phyloP scores from a whole-genome alignment of 2,888 invertebrate species.

The Acanthosoma haemorrhoidale region DNA sequence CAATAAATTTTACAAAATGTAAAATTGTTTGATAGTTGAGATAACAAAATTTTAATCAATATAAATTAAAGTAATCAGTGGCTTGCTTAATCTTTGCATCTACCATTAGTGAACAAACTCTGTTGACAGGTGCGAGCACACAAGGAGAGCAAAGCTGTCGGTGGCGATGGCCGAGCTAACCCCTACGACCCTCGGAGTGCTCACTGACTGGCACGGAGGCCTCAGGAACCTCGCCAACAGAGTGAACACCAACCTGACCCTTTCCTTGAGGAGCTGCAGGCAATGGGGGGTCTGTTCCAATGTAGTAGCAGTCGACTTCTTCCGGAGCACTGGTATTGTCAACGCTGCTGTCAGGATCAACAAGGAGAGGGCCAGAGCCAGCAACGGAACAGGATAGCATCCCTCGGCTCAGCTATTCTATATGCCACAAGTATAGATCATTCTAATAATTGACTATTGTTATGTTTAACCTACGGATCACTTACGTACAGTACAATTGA shows the following conservation, averaged over 20 bases:
- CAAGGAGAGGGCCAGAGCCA: neutral
- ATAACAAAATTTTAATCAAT: too few relatives aligned
- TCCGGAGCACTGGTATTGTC: slow-evolving; percentile 42
- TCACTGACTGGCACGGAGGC: slow-evolving; percentile 45
- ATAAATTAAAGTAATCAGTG: too few relatives aligned
- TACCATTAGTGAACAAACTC: too few relatives aligned
- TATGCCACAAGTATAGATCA: too few relatives aligned
- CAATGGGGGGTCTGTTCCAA: slow-evolving; percentile 59
- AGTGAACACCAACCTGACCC: slow-evolving; percentile 64
- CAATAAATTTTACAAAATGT: too few relatives aligned
- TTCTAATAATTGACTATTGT: too few relatives aligned
- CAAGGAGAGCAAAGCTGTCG: slow-evolving; percentile 43
- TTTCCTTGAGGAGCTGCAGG: slow-evolving; percentile 54
- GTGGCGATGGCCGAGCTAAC: slow-evolving; percentile 72
- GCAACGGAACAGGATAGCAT: neutral
- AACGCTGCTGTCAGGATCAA: slow-evolving; percentile 40
- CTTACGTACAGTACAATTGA: too few relatives aligned
- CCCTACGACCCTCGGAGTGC: slow-evolving; percentile 58
- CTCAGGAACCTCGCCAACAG: slow-evolving; percentile 59
- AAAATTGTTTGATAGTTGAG: too few relatives aligned
- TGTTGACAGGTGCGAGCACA: neutral
- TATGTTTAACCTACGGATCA: too few relatives aligned
- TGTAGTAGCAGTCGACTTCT: slow-evolving; percentile 43
- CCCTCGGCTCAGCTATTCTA: too few relatives aligned
- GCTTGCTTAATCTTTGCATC: too few relatives aligned